Evolutionary conservation across 1,140 invertebrate genomes (phyloP).

Genomic region (Aphelinus certus): DNA sequence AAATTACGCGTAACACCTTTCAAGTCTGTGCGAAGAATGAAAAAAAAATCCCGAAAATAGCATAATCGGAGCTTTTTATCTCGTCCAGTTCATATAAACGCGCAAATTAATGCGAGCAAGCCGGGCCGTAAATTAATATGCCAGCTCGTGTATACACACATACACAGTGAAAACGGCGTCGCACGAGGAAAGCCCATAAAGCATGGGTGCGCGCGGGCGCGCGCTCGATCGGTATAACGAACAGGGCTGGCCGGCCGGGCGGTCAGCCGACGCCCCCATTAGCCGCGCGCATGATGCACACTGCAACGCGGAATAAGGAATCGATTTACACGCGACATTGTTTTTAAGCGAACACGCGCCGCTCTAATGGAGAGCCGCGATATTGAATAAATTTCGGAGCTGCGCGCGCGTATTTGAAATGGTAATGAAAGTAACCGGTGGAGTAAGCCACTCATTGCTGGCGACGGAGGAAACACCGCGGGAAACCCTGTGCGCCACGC

Average conservation of each 20-base stretch:
- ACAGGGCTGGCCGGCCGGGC: neutral
- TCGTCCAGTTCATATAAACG: neutral
- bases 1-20: too few species aligned
- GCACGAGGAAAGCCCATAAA: constrained; percentile 23
- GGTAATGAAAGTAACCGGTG: constrained; percentile 27
- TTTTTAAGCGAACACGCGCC: constrained; percentile 25
- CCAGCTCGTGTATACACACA: neutral
- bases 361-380: constrained; percentile 21
- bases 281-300: neutral
- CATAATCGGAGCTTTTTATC: too few species aligned
- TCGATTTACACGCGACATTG: constrained; percentile 18
- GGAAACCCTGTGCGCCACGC: too few species aligned
- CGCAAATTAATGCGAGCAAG: constrained; percentile 30
- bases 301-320: neutral
- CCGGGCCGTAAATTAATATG: constrained; percentile 22
- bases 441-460: constrained; percentile 22
- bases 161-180: neutral
- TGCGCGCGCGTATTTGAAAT: constrained; percentile 26
- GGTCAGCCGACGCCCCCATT: neutral
- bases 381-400: constrained; percentile 29
- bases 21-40: too few species aligned
- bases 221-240: too few species aligned
- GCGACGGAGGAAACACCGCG: neutral
- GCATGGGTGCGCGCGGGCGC: constrained; percentile 6
- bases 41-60: too few species aligned